Evolutionary conservation across 2,113 vertebrate genomes (phyloP).

Genomic region (Anarhynchus alexandrinus): DNA sequence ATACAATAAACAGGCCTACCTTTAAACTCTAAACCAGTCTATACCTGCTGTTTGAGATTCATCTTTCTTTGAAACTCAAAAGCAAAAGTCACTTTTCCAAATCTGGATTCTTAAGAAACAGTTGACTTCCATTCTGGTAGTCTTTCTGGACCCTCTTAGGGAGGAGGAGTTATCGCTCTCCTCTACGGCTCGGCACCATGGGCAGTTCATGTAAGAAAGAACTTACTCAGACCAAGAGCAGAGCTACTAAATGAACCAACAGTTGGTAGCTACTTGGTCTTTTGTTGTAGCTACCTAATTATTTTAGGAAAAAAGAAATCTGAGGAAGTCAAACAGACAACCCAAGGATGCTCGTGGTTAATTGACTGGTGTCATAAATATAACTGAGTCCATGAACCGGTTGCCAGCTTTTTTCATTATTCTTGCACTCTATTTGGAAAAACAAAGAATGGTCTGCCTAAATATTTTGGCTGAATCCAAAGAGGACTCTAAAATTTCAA

Average conservation of each 20-base stretch:
- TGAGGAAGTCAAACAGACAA: neutral
- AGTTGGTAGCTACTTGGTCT: neutral
- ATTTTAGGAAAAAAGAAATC: neutral
- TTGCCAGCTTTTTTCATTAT: neutral
- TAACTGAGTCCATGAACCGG: neutral
- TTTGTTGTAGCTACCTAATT: neutral
- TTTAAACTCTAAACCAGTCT: neutral
- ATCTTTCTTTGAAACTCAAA: neutral
- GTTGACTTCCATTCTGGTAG: neutral
- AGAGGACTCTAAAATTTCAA: neutral
- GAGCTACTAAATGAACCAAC: neutral
- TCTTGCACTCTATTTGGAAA: neutral
- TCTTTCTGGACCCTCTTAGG: neutral
- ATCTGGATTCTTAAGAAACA: neutral
- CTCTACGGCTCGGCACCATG: rapidly evolving
- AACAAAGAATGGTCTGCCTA: neutral
- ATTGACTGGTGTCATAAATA: neutral
- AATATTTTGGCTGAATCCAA: neutral
- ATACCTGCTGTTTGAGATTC: neutral
- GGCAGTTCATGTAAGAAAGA: rapidly evolving
- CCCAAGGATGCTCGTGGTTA: neutral
- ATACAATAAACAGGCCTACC: neutral
- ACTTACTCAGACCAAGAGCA: neutral
- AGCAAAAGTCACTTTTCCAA: neutral
- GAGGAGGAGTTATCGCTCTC: neutral